Base-by-base conservation (phyloP, 2,113 vertebrate species). In the Sebastes schlegelii region DNA sequence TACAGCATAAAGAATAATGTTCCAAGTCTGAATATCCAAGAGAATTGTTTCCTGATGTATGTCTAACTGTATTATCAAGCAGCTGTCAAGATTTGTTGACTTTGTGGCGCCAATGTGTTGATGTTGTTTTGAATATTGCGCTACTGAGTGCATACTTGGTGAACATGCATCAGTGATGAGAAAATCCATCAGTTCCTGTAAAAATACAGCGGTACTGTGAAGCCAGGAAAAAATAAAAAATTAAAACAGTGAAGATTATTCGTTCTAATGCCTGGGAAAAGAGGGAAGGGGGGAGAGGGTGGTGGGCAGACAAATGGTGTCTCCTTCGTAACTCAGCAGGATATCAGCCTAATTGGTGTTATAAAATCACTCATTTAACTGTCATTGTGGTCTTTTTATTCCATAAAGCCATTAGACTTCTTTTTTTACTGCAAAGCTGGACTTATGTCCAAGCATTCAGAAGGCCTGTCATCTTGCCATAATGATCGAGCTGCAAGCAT, bases 291-390 rank as follows among this genome's bases (percentile, higher is more conserved):
- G 34, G 34, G 62, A 34, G 34, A 34, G 34, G 3, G 34, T 34
- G 34, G 52, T 5, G 48, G 62, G 45, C 23, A 58, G 17, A 66
- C 19, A 74, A 82, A 66, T 46, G 71, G 62, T 43, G 48, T 70
- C 71, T 77, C 49, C 40, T 66, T 74, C 42, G 42, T 63, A 73
- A 79, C 40, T 80, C 71, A 80, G 65, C 68, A 77, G 62, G 58
- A 83, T 68, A 74, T 34, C 11, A 4, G 34, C 46, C 66, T 83
- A 83, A 86, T 61, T 78, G 80, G 45, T 46, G 67, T 57, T 63
- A 57, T 46, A 26, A 87, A 86, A 80, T 74, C 69, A 19, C 51
- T 89, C 46, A 74, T 83, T 90, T 85, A 34, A 77, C 77, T 74
- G 79, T 66, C 76, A 73, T 60, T 65, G 70, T 80, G 60, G 61